phyloP scores from a whole-genome alignment of 2,888 invertebrate species.

The Onthophagus sagittarius region DNA sequence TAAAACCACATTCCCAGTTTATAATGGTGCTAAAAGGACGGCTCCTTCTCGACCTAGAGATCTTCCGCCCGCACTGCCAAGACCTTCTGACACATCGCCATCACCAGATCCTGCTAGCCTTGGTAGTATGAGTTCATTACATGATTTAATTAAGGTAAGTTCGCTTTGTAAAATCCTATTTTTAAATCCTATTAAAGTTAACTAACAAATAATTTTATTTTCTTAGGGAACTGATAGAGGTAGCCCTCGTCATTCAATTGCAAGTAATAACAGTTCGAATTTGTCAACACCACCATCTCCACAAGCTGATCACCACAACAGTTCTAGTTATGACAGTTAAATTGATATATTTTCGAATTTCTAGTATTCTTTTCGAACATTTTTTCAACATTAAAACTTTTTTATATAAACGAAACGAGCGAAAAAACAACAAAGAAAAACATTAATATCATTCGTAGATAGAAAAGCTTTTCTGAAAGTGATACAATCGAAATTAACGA shows the following conservation, averaged over 20 bases:
- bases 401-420: background rate
- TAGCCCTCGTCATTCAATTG: slow-evolving; percentile 68
- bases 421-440: background rate
- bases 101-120: slow-evolving; percentile 61
- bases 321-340: slow-evolving; percentile 65
- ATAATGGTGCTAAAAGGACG: slow-evolving; percentile 51
- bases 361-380: background rate
- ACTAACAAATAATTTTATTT: background rate
- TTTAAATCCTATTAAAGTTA: too few relatives aligned
- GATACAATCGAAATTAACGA: background rate
- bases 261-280: slow-evolving; percentile 71
- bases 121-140: slow-evolving; percentile 74
- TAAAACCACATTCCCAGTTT: slow-evolving; percentile 50
- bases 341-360: slow-evolving; percentile 22
- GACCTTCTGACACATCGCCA: slow-evolving; percentile 47
- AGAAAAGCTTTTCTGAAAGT: slow-evolving; percentile 10
- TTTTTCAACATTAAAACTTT: background rate
- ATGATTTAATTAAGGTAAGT: slow-evolving; percentile 65
- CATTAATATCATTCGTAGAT: slow-evolving; percentile 17
- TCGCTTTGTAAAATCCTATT: too few relatives aligned
- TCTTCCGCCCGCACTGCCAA: slow-evolving; percentile 57
- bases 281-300: slow-evolving; percentile 69
- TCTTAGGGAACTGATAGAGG: slow-evolving; percentile 48
- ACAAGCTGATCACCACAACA: slow-evolving; percentile 61
- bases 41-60: slow-evolving; percentile 58